Percentiles rank a stretch among this genome's conserved stretches.
Evolutionary conservation across 2,113 vertebrate genomes (phyloP).

Genomic region (Nesoenas mayeri): DNA sequence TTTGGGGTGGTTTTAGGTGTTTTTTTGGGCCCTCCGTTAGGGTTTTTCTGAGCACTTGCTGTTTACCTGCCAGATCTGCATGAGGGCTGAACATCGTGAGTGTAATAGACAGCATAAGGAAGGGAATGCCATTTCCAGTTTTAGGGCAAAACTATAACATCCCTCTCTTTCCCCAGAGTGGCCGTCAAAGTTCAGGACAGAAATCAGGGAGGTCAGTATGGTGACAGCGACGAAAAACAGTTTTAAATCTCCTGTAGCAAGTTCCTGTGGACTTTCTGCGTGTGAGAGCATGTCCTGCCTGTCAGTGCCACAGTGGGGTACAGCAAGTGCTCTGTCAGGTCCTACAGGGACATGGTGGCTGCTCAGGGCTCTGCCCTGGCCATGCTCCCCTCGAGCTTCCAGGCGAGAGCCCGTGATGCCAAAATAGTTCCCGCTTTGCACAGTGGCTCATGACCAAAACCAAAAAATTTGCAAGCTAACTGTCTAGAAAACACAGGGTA

Average conservation of each 20-base stretch:
- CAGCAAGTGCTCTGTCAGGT: neutral
- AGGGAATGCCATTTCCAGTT: neutral
- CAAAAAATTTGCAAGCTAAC: neutral
- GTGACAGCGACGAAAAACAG: neutral
- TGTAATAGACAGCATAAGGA: too few relatives aligned
- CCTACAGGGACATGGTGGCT: neutral
- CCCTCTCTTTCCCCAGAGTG: neutral
- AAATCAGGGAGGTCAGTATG: neutral
- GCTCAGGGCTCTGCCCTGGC: too few relatives aligned
- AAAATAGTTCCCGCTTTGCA: neutral
- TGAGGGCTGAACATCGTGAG: neutral
- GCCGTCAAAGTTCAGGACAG: neutral
- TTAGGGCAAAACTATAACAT: neutral
- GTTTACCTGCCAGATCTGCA: neutral
- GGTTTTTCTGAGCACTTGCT: neutral
- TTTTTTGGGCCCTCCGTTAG: accelerated
- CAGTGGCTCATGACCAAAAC: neutral
- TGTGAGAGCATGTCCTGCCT: neutral
- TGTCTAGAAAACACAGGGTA: neutral
- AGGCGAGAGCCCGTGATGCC: neutral
- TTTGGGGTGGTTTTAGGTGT: too few relatives aligned
- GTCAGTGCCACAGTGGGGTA: accelerated
- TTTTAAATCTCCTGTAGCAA: neutral
- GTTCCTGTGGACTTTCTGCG: neutral
- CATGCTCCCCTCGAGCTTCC: neutral